Evolutionary conservation across 2,113 vertebrate species (phyloP).

Genomic region (Rhombomys opimus): DNA sequence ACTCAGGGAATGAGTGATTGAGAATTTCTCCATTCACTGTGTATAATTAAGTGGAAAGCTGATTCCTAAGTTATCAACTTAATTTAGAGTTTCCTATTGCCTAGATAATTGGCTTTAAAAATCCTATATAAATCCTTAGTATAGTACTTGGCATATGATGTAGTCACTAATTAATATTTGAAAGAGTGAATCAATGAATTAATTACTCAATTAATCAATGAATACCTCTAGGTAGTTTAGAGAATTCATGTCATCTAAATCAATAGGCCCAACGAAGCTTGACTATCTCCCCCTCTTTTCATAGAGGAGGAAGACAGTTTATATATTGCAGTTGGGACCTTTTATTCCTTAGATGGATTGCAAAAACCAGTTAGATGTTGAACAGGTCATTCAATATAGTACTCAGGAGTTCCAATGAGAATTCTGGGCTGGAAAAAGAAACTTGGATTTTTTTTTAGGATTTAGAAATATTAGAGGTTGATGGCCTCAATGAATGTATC

Average conservation of each 20-base stretch:
- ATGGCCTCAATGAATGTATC: neutral
- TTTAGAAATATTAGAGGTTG: neutral
- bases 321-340: neutral
- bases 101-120: neutral
- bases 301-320: neutral
- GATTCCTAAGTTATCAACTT: neutral
- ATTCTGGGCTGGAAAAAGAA: neutral
- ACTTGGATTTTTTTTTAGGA: neutral
- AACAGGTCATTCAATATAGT: neutral
- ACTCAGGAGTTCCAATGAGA: neutral
- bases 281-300: neutral
- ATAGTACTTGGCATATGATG: neutral
- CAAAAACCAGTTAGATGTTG: neutral
- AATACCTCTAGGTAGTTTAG: neutral
- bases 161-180: conserved; percentile 1
- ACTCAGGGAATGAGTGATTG: neutral
- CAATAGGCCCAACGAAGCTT: neutral
- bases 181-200: conserved; percentile 26
- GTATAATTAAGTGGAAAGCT: neutral
- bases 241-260: conserved; percentile 30
- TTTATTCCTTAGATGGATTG: neutral
- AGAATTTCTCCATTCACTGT: neutral
- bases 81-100: conserved; percentile 2
- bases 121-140: neutral
- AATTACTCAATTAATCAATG: neutral